Conservation (phyloP, 1,140 invertebrate species). For the Drosophila lacteicornis region DNA sequence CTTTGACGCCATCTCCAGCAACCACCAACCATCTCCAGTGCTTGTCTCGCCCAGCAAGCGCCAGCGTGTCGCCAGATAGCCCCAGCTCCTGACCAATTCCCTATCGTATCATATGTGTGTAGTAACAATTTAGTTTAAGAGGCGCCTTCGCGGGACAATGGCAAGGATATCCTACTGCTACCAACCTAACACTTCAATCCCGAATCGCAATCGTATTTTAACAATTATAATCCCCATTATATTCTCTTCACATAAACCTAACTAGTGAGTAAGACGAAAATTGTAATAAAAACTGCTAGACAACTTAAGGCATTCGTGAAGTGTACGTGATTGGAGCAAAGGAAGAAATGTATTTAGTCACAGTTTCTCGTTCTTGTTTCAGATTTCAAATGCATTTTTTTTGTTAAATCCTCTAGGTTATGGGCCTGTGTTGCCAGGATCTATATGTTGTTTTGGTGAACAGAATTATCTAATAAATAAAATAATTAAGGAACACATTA, state of each 20-base stretch:
- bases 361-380: too few species aligned
- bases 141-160: constrained; percentile 22
- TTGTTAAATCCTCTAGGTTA: too few species aligned
- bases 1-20: constrained; percentile 66
- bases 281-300: constrained; percentile 44
- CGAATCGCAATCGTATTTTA: constrained; percentile 17
- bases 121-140: constrained; percentile 25
- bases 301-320: constrained; percentile 1
- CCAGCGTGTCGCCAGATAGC: constrained; percentile 60
- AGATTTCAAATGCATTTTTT: too few species aligned
- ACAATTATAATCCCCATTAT: constrained; percentile 58
- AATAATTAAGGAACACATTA: too few species aligned
- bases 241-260: constrained; percentile 37
- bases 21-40: constrained; percentile 54
- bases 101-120: constrained; percentile 6
- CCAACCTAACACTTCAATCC: constrained; percentile 1
- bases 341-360: too few species aligned
- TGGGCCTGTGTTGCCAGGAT: too few species aligned
- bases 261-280: constrained; percentile 43
- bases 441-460: too few species aligned
- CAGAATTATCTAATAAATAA: too few species aligned
- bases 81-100: background rate
- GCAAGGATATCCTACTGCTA: constrained; percentile 8
- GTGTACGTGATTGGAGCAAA: too few species aligned
- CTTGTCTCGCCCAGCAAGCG: constrained; percentile 71